Evolutionary conservation across 2,113 vertebrate species (phyloP), one percentile per base, ranked within the genome.

Genomic region (Cricetomys ansorgei): DNA sequence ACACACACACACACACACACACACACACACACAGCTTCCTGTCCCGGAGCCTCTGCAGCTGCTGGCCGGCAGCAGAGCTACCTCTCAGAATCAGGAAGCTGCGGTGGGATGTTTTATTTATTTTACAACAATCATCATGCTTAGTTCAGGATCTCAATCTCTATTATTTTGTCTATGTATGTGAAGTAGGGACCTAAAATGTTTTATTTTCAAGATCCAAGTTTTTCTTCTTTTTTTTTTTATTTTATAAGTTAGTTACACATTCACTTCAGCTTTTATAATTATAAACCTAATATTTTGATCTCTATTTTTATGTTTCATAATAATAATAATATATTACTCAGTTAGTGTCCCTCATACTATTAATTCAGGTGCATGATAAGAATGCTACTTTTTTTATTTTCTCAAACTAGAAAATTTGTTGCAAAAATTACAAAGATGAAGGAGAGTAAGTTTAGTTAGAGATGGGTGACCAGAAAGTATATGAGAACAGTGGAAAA

Each of bases 141-240:
- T 65, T 45, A 34, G 15, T 31, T 48, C 67, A 21, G 16, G 40
- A 45, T 89, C 25, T 50, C 88, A 65, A 83, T 37, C 34, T 70
- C 31, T 77, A n/a, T 76, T 84, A 57, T 76, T 95, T 95, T 92
- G 48, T 94, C 27, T 89, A n/a, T 88, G 21, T 40, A 6, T 65
- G 27, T 89, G 48, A 86, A n/a, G 40, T 59, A 80, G 59, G 72
- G 55, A 86, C 76, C 40, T 73, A 31, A 53, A 88, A 19, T 87
- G 9, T 94, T 93, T 95, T 72, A 84, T 76, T 97, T 96, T 92
- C 77, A 50, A 92, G n/a, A 70, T 64, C 3, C 50, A 95, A 62
- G 27, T n/a, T 95, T 94, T 55, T 79, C 48, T 77, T 53, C 43
- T 88, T 43, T 45, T 17, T 23, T 89, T 31, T 65, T 65, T 65